Evolutionary conservation across 2,888 invertebrate genomes (phyloP).

Genomic region (Pachliopta kotzebuea): DNA sequence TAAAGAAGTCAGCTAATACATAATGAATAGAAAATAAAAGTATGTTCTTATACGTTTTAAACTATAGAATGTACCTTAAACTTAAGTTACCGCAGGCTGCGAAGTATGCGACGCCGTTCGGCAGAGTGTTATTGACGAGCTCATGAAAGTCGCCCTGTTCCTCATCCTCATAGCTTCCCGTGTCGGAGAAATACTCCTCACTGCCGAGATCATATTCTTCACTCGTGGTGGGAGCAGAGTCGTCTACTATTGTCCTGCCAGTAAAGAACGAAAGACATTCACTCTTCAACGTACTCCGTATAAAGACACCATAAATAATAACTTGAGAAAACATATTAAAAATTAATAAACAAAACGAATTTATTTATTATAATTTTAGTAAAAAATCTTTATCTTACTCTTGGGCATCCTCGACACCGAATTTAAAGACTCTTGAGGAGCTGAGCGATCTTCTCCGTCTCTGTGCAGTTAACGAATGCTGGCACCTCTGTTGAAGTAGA

Average conservation of each 20-base stretch:
- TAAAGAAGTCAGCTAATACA: too few species aligned
- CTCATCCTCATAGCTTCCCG: constrained; percentile 55
- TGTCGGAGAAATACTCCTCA: constrained; percentile 57
- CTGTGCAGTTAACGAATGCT: constrained; percentile 5
- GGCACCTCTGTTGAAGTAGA: constrained; percentile 13
- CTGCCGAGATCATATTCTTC: constrained; percentile 49
- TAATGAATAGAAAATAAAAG: too few species aligned
- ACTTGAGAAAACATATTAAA: too few species aligned
- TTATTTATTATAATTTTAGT: too few species aligned
- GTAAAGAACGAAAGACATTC: too few species aligned
- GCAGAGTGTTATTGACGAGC: constrained; percentile 50
- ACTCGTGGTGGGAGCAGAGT: constrained; percentile 54
- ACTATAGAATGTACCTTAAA: constrained; percentile 44
- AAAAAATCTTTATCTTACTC: constrained; percentile 18
- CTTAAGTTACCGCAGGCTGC: constrained; percentile 64
- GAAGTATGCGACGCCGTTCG: constrained; percentile 42
- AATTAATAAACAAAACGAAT: too few species aligned
- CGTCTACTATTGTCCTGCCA: constrained; percentile 45
- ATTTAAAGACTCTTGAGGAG: constrained; percentile 37
- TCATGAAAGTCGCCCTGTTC: constrained; percentile 63
- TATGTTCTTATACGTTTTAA: too few species aligned
- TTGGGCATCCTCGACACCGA: constrained; percentile 17
- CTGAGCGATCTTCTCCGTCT: constrained; percentile 39
- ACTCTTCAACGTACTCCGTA: too few species aligned
- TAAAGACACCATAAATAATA: too few species aligned